These are phyloP conservation scores for Aricia artaxerxes DNA, from an alignment of 2,888 invertebrate species.

Conservation along the genomic window DNA sequence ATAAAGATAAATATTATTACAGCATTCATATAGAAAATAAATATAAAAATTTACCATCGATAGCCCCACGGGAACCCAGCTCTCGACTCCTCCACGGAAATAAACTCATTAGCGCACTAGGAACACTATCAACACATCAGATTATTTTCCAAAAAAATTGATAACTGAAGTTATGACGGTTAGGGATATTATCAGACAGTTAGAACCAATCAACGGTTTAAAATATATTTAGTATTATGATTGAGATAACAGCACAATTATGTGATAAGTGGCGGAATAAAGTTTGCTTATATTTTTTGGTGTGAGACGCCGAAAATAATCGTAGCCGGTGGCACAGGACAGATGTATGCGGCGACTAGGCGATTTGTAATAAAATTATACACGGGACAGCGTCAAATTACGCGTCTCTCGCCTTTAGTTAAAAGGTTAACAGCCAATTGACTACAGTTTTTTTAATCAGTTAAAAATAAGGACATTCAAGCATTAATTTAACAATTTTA, in stretches of 20 bases:
- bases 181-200: slow-evolving; percentile 63
- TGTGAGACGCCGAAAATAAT: slow-evolving; percentile 55
- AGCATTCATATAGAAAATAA: slow-evolving; percentile 3
- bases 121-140: slow-evolving; percentile 36
- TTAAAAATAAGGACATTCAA: slow-evolving; percentile 75
- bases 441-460: slow-evolving; percentile 80
- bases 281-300: slow-evolving; percentile 47
- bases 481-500: slow-evolving; percentile 52
- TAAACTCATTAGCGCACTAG: slow-evolving; percentile 8
- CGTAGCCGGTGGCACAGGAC: slow-evolving; percentile 45
- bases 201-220: slow-evolving; percentile 74
- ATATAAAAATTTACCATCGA: slow-evolving; percentile 26
- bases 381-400: slow-evolving; percentile 78
- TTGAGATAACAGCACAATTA: slow-evolving; percentile 74
- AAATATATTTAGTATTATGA: slow-evolving; percentile 64
- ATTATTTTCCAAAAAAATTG: slow-evolving; percentile 42
- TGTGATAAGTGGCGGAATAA: slow-evolving; percentile 67
- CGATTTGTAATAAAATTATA: slow-evolving; percentile 79
- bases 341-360: slow-evolving; percentile 69
- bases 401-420: slow-evolving; percentile 79
- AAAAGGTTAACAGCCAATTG: slow-evolving; percentile 82
- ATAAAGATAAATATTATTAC: slow-evolving; percentile 35
- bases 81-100: slow-evolving; percentile 10
- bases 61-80: neutral
- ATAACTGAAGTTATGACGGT: slow-evolving; percentile 46